Conservation (phyloP, 2,888 invertebrate species). For the Megaustenia siamemsis region DNA sequence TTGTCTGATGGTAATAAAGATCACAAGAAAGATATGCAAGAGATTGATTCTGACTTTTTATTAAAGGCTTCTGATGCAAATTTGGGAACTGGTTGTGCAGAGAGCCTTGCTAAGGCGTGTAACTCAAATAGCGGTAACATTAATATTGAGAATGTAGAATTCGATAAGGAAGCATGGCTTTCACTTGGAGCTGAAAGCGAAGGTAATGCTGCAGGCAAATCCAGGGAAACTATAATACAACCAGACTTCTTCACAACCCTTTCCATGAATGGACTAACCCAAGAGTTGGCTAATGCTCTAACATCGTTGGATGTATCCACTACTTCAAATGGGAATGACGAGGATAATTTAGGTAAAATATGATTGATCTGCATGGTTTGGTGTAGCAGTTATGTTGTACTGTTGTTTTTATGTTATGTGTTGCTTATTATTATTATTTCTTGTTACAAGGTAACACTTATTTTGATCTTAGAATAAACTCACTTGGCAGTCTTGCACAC, state of each 20-base stretch:
- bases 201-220: conserved; percentile 6
- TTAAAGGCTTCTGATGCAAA: neutral
- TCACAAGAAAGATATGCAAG: conserved; percentile 9
- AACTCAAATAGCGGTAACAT: conserved; percentile 5
- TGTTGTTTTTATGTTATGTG: conserved; percentile 13
- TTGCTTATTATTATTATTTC: neutral
- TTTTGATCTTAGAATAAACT: conserved; percentile 1
- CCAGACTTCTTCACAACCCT: conserved; percentile 75
- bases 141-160: conserved; percentile 42
- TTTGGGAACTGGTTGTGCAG: neutral
- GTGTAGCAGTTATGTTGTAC: neutral
- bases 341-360: conserved; percentile 36
- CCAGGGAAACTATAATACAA: conserved; percentile 56
- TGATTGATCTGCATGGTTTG: conserved; percentile 10
- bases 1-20: neutral
- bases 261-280: conserved; percentile 74
- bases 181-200: conserved; percentile 56
- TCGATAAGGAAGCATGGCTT: conserved; percentile 58
- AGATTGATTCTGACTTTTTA: neutral
- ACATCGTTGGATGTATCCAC: conserved; percentile 65
- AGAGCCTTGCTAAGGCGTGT: neutral
- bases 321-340: conserved; percentile 43
- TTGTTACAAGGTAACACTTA: neutral
- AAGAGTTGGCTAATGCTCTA: conserved; percentile 74
- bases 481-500: neutral